Percentiles rank a stretch among this genome's conserved stretches.
Conservation (phyloP, 2,113 vertebrate genomes). For the Nasalis larvatus region DNA sequence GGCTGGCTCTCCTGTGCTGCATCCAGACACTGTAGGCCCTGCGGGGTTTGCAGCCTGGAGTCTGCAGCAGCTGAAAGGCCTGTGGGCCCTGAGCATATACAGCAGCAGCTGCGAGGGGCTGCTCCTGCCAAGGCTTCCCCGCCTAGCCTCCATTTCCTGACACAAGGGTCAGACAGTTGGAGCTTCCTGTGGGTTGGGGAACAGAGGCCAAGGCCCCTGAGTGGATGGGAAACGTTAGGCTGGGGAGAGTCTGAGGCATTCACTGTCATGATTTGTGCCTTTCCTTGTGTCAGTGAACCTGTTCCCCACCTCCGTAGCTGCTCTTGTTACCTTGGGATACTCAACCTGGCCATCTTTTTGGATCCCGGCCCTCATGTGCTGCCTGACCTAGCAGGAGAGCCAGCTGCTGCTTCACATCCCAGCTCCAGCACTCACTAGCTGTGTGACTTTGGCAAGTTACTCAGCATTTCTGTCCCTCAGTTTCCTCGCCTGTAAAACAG, state of each 20-base stretch:
- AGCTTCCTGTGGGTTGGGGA: background rate
- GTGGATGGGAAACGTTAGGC: background rate
- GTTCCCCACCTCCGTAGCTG: background rate
- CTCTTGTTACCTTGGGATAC: background rate
- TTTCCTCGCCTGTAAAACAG: background rate
- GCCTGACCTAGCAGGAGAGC: background rate
- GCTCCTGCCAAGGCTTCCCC: background rate
- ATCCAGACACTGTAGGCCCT: too few relatives aligned
- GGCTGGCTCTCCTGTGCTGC: too few relatives aligned
- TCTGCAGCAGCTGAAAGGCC: background rate
- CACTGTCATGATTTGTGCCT: background rate
- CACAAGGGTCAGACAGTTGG: too few relatives aligned
- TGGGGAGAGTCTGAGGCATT: background rate
- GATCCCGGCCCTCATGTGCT: background rate
- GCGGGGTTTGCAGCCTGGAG: background rate
- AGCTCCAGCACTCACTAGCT: background rate
- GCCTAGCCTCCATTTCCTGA: background rate
- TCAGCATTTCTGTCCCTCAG: background rate
- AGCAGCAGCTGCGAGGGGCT: background rate
- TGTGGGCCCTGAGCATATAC: background rate
- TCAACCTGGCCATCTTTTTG: background rate
- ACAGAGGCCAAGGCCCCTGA: background rate
- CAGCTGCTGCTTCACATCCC: background rate
- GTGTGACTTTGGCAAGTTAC: background rate
- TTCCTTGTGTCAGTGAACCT: background rate